Evolutionary conservation across 1,140 invertebrate species (phyloP).

Genomic region (Zaprionus davidi): DNA sequence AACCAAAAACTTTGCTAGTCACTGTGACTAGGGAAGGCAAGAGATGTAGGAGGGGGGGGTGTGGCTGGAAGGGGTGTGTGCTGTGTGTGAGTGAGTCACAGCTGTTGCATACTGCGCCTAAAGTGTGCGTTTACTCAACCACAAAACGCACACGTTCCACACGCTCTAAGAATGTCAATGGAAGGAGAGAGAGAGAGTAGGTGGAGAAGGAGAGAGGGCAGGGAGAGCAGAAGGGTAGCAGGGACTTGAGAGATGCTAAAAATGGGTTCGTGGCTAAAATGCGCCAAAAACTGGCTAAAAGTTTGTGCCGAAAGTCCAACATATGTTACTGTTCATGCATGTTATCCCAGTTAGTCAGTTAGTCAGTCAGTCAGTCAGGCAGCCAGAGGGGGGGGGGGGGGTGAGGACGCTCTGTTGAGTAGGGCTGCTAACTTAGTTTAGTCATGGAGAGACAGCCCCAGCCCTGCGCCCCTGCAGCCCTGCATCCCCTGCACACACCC

Average conservation of each 20-base stretch:
- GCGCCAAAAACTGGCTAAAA: constrained; percentile 60
- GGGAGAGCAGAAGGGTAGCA: not conserved
- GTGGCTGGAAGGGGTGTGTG: not conserved
- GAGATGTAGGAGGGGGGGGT: not conserved
- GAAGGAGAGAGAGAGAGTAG: not conserved
- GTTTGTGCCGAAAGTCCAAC: constrained; percentile 74
- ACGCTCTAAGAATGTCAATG: constrained; percentile 21
- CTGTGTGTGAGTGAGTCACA: constrained; percentile 43
- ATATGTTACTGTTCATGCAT: constrained; percentile 77
- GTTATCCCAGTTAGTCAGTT: constrained; percentile 44
- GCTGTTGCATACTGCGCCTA: constrained; percentile 76
- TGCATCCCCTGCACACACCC: not conserved
- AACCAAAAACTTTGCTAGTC: constrained; percentile 27
- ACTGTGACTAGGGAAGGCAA: not conserved
- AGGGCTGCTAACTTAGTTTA: constrained; percentile 38
- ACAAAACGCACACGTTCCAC: constrained; percentile 72
- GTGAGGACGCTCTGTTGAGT: not conserved
- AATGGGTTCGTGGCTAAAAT: constrained; percentile 34
- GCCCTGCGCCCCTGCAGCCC: constrained; percentile 15
- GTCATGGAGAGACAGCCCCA: not conserved
- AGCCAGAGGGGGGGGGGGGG: not conserved
- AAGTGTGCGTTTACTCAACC: constrained; percentile 73
- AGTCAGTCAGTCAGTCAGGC: constrained; percentile 41
- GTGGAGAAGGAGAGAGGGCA: too few relatives aligned
- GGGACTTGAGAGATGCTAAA: constrained; percentile 35